Conservation (phyloP, 1,140 invertebrate species). For the Luehdorfia chinensis region DNA sequence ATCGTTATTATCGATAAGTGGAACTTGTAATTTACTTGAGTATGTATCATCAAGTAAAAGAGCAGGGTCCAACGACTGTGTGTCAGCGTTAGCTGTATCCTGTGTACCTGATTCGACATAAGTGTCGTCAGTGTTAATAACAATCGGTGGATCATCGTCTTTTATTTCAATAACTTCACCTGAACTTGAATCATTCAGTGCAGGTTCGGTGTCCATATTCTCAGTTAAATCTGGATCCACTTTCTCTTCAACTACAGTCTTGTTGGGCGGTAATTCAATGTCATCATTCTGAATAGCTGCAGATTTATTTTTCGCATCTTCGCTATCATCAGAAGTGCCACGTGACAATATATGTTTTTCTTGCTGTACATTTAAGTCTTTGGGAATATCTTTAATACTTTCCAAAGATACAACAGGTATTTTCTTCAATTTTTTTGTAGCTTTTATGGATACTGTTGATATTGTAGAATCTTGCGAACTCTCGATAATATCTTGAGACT, state of each 20-base stretch:
- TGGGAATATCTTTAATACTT: conserved; percentile 15
- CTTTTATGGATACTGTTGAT: conserved; percentile 53
- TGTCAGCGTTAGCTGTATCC: conserved; percentile 58
- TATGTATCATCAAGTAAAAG: conserved; percentile 14
- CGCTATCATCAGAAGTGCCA: neutral
- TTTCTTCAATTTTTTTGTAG: conserved; percentile 43
- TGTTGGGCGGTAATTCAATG: conserved; percentile 45
- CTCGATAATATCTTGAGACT: conserved; percentile 71
- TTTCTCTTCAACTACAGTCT: conserved; percentile 33
- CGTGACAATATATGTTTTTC: neutral
- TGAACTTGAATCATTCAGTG: conserved; percentile 23
- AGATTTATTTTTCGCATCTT: neutral
- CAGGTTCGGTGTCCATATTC: conserved; percentile 54
- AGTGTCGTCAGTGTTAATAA: conserved; percentile 27
- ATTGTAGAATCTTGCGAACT: conserved; percentile 73
- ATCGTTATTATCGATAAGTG: too few relatives aligned
- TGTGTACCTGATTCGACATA: conserved; percentile 38
- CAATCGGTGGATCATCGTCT: conserved; percentile 27
- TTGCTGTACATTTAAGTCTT: neutral
- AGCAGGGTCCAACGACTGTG: conserved; percentile 38
- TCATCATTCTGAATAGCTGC: conserved; percentile 32
- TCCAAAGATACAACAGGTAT: conserved; percentile 30
- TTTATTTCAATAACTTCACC: conserved; percentile 35
- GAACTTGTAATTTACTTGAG: neutral
- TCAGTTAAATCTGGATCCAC: conserved; percentile 43